Conservation (phyloP, 2,113 vertebrate genomes). For the Agapornis roseicollis region DNA sequence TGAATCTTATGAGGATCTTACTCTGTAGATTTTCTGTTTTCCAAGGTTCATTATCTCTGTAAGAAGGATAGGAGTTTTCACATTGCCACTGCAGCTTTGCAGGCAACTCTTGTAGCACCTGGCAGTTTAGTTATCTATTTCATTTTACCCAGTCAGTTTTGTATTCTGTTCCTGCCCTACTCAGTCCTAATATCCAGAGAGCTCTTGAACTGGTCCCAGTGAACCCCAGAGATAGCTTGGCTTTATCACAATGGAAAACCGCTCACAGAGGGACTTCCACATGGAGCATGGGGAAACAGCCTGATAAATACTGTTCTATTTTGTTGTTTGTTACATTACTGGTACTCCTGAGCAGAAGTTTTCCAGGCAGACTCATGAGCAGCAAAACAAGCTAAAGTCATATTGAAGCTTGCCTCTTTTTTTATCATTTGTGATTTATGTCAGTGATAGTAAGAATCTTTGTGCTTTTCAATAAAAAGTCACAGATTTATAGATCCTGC, state of each 20-base stretch:
- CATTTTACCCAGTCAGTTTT: background rate
- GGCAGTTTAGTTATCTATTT: background rate
- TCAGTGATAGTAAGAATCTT: background rate
- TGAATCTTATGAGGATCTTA: background rate
- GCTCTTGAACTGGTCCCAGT: background rate
- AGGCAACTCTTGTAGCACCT: background rate
- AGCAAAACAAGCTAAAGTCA: background rate
- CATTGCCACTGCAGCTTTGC: background rate
- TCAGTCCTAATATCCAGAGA: background rate
- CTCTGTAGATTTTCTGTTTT: background rate
- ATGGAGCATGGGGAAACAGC: background rate
- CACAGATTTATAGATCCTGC: background rate
- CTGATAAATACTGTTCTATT: background rate
- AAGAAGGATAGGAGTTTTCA: background rate
- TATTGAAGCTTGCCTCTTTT: background rate
- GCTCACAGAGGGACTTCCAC: background rate
- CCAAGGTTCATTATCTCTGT: background rate
- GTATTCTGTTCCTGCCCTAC: background rate
- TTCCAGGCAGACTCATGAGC: background rate
- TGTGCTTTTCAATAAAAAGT: background rate
- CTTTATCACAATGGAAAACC: background rate
- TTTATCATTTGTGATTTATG: background rate
- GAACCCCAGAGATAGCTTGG: background rate
- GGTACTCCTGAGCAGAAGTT: background rate
- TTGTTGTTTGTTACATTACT: background rate